Evolutionary conservation across 2,113 vertebrate species (phyloP).

Genomic region (Mesoclemmys tuberculata): DNA sequence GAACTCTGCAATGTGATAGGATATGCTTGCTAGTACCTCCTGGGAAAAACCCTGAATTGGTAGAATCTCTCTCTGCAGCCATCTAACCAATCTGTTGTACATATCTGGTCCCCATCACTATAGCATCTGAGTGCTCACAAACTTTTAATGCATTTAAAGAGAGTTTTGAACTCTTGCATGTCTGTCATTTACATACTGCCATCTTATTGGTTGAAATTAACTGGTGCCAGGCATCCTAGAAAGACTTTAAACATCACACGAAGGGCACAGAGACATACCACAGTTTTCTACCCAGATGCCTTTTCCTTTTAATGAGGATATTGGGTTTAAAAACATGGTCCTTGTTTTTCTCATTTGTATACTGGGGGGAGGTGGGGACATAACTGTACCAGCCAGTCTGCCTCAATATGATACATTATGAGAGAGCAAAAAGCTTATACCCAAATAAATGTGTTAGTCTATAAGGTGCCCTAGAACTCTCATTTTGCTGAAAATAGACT

Average conservation of each 20-base stretch:
- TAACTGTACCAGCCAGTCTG: background rate
- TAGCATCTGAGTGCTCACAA: background rate
- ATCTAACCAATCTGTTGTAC: too few relatives aligned
- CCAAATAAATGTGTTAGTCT: too few relatives aligned
- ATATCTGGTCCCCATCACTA: rapidly evolving
- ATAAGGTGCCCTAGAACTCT: too few relatives aligned
- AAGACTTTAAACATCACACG: background rate
- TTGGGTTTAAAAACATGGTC: background rate
- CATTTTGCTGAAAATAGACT: too few relatives aligned
- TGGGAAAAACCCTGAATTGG: background rate
- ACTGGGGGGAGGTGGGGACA: background rate
- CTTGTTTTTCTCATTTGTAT: background rate
- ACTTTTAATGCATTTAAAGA: background rate
- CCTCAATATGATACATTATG: background rate
- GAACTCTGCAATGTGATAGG: background rate
- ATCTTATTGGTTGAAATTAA: background rate
- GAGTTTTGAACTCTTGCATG: background rate
- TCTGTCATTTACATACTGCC: background rate
- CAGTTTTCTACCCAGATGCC: background rate
- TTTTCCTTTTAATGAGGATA: background rate
- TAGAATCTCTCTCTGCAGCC: background rate
- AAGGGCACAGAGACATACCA: too few relatives aligned
- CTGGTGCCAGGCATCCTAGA: background rate
- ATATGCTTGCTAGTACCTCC: background rate
- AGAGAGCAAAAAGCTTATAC: background rate